Evolutionary conservation across 2,888 invertebrate genomes (phyloP).

Genomic region (Netelia melanura): DNA sequence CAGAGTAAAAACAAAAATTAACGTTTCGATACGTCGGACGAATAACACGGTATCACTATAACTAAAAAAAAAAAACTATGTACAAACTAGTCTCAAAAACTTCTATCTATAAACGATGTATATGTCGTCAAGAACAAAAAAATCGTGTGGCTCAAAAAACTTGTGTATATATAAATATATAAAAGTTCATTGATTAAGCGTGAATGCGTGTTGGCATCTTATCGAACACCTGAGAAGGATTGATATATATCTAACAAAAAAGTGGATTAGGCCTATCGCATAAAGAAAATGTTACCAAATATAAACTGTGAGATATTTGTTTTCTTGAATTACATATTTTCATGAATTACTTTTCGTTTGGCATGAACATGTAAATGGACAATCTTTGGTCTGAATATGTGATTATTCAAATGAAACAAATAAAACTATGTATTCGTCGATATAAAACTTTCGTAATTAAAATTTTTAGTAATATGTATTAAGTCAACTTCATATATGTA

Average conservation of each 20-base stretch:
- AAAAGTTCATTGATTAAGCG: conserved; percentile 48
- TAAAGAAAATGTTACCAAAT: conserved; percentile 54
- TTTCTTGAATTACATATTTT: conserved; percentile 29
- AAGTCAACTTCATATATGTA: neutral
- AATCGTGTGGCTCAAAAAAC: conserved; percentile 54
- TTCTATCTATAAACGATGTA: conserved; percentile 65
- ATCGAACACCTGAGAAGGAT: conserved; percentile 12
- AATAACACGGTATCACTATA: conserved; percentile 55
- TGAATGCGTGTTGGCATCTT: conserved; percentile 50
- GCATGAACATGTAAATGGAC: neutral
- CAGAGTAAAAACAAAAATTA: conserved; percentile 4
- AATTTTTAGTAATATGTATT: neutral
- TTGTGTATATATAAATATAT: conserved; percentile 65
- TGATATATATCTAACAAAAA: conserved; percentile 27
- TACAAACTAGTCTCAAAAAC: conserved; percentile 74
- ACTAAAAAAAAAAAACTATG: conserved; percentile 66
- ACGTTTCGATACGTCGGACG: conserved; percentile 46
- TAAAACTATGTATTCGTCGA: neutral
- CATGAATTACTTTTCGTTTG: neutral
- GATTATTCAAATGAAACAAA: conserved; percentile 20
- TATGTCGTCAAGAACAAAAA: conserved; percentile 48
- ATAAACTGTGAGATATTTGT: conserved; percentile 34
- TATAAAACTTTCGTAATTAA: neutral
- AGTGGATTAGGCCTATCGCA: conserved; percentile 51
- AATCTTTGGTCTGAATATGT: neutral